Evolutionary conservation across 2,888 invertebrate genomes (phyloP).

Genomic region (Polyommatus icarus): DNA sequence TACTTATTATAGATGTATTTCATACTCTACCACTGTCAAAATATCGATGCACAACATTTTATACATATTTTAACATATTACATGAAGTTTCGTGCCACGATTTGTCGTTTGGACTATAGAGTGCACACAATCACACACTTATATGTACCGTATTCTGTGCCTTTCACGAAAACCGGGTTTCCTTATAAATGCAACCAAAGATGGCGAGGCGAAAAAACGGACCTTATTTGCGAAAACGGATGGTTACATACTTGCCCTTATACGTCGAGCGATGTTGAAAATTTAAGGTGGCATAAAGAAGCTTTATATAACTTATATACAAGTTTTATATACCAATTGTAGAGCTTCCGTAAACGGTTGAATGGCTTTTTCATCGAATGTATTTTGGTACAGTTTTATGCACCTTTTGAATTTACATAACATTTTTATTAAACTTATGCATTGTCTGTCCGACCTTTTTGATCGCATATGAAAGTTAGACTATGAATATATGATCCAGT

Average conservation of each 20-base stretch:
- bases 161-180: conserved; percentile 60
- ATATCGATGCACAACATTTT: too few relatives aligned
- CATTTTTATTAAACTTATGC: not conserved
- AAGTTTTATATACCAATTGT: conserved; percentile 14
- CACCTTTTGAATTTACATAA: not conserved
- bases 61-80: not conserved
- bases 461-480: not conserved
- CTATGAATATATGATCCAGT: not conserved
- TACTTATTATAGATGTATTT: not conserved
- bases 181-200: conserved; percentile 59
- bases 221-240: conserved; percentile 55
- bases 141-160: conserved; percentile 41
- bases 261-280: conserved; percentile 43
- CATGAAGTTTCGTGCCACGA: not conserved
- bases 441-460: not conserved
- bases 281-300: conserved; percentile 31
- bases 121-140: conserved; percentile 42
- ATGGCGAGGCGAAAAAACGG: conserved; percentile 50
- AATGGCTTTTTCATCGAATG: not conserved
- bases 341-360: conserved; percentile 14
- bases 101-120: conserved; percentile 30
- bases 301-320: conserved; percentile 27
- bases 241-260: conserved; percentile 57
- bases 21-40: conserved; percentile 27
- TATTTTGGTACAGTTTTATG: not conserved